Percentiles rank a stretch among this genome's conserved stretches.
Evolutionary conservation across 2,888 invertebrate species (phyloP).

Genomic region (Acanthosepion pharaonis): DNA sequence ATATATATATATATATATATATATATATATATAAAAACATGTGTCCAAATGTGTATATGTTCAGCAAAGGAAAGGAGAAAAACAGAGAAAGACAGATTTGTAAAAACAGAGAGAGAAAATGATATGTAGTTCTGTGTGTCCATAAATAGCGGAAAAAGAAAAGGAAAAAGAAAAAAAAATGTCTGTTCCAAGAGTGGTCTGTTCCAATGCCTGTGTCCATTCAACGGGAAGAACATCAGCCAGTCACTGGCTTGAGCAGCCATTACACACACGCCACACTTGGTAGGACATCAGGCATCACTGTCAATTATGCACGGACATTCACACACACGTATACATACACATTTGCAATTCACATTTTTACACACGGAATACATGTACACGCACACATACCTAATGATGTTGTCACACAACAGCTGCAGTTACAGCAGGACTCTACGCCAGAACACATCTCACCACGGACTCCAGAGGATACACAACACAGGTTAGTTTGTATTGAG

Average conservation of each 20-base stretch:
- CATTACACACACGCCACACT: slow-evolving; percentile 33
- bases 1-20: neutral
- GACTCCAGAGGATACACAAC: slow-evolving; percentile 33
- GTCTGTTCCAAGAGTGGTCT: slow-evolving; percentile 13
- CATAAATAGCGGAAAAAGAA: slow-evolving; percentile 33
- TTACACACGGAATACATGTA: neutral
- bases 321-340: slow-evolving; percentile 13
- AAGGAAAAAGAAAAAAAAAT: neutral
- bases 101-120: slow-evolving; percentile 9
- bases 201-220: slow-evolving; percentile 33
- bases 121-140: slow-evolving; percentile 11
- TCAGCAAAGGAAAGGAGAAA: neutral
- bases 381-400: slow-evolving; percentile 25
- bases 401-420: slow-evolving; percentile 39
- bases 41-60: neutral
- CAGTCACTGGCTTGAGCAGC: slow-evolving; percentile 33
- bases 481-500: slow-evolving; percentile 33
- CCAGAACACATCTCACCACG: slow-evolving; percentile 33
- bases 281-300: slow-evolving; percentile 33
- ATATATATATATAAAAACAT: slow-evolving; percentile 6
- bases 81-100: neutral
- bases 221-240: slow-evolving; percentile 33
- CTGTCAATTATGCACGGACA: slow-evolving; percentile 38
- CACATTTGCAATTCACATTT: neutral
- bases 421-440: slow-evolving; percentile 23